phyloP scores from a whole-genome alignment of 2,113 vertebrate species.

The Acinonyx jubatus region DNA sequence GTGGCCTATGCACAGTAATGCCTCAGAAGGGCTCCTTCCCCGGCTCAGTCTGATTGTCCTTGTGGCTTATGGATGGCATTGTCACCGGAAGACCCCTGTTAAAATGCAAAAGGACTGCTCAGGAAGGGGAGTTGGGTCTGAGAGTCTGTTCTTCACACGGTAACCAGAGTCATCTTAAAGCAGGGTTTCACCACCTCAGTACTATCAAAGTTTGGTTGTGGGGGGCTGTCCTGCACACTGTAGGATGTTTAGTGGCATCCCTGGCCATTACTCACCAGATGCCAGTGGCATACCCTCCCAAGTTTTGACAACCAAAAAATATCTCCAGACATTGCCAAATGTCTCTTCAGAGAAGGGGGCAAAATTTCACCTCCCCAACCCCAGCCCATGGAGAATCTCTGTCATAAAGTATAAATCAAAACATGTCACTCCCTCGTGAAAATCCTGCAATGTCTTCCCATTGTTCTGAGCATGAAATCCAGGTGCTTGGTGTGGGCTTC shows the following conservation, averaged over 20 bases:
- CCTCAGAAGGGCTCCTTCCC: background rate
- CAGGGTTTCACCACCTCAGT: background rate
- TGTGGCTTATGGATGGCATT: too few relatives aligned
- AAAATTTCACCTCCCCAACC: background rate
- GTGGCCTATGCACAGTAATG: background rate
- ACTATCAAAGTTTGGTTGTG: background rate
- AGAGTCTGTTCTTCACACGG: background rate
- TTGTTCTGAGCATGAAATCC: background rate
- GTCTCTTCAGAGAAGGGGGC: background rate
- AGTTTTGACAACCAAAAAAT: background rate
- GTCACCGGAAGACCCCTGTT: background rate
- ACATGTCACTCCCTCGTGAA: background rate
- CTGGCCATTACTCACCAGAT: background rate
- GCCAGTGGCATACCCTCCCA: too few relatives aligned
- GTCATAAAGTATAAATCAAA: background rate
- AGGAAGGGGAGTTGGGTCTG: background rate
- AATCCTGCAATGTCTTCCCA: background rate
- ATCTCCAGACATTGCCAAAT: background rate
- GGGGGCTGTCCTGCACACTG: fast-evolving
- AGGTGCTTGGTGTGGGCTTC: background rate
- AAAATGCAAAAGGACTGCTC: background rate
- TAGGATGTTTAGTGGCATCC: too few relatives aligned
- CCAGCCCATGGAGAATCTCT: background rate
- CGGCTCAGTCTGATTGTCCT: background rate
- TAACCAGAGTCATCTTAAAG: background rate